These are phyloP conservation scores for Deroplatys truncata DNA, from an alignment of 2,888 invertebrate genomes.

Conservation along the genomic window DNA sequence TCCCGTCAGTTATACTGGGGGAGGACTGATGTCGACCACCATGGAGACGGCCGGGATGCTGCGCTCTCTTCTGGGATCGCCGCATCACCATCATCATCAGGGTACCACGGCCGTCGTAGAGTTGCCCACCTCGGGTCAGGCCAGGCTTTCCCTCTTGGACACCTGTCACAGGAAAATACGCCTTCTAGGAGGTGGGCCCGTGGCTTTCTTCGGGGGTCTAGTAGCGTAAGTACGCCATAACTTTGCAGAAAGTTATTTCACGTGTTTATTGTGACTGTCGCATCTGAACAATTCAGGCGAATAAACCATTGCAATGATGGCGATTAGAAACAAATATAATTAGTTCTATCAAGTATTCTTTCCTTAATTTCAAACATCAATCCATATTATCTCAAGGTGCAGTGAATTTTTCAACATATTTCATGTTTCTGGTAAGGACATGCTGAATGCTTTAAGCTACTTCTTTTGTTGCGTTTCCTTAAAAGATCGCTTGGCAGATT, in stretches of 20 bases:
- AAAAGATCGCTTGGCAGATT: not conserved
- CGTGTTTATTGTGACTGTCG: too few species aligned
- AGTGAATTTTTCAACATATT: too few species aligned
- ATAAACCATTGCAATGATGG: too few species aligned
- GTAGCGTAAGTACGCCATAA: constrained; percentile 61
- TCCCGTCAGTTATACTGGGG: not conserved
- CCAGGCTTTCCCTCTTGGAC: constrained; percentile 59
- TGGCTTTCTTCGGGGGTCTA: constrained; percentile 63
- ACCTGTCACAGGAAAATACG: constrained; percentile 70
- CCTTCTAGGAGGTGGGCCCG: constrained; percentile 62
- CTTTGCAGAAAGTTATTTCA: too few species aligned
- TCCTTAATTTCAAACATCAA: too few species aligned
- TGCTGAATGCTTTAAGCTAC: too few species aligned
- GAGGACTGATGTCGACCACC: constrained; percentile 36
- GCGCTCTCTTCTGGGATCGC: constrained; percentile 48
- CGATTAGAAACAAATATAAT: too few species aligned
- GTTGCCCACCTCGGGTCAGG: constrained; percentile 46
- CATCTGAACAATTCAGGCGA: too few species aligned
- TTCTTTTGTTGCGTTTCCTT: too few species aligned
- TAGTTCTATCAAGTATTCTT: too few species aligned
- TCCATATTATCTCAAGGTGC: too few species aligned
- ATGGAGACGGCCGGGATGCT: constrained; percentile 46
- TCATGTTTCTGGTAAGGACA: too few species aligned
- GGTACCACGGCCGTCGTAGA: constrained; percentile 38
- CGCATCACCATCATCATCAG: constrained; percentile 23